These are phyloP conservation scores for Nipponacmea schrenckii DNA, from an alignment of 2,888 invertebrate species.

Conservation along the genomic window DNA sequence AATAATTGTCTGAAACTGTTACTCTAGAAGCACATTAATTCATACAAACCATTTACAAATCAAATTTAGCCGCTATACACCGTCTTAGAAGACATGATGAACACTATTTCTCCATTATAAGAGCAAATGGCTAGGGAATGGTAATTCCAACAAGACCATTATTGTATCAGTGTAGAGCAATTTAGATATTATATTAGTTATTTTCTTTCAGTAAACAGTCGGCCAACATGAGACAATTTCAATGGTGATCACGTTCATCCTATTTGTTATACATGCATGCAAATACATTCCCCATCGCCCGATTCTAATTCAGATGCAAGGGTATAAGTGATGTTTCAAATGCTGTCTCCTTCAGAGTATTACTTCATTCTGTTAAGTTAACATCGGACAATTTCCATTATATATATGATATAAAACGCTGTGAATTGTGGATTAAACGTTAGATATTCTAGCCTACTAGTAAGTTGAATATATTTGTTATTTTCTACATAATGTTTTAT, in stretches of 20 bases:
- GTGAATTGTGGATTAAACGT: no score
- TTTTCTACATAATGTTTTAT: no score
- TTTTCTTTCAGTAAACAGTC: slow-evolving; percentile 8
- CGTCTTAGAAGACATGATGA: neutral
- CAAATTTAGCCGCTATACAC: neutral
- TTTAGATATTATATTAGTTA: slow-evolving; percentile 8
- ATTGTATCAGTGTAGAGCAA: slow-evolving; percentile 6
- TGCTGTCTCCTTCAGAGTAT: slow-evolving; percentile 6
- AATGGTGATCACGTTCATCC: slow-evolving; percentile 7
- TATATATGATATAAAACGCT: no score
- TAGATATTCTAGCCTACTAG: no score
- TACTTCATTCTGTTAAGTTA: slow-evolving; percentile 2
- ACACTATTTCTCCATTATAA: neutral
- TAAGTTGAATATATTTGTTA: no score
- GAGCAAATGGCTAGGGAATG: slow-evolving; percentile 1
- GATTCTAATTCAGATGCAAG: slow-evolving; percentile 8
- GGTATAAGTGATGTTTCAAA: slow-evolving; percentile 9
- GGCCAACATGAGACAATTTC: slow-evolving; percentile 7
- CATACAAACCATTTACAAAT: slow-evolving; percentile 2
- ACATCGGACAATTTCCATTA: neutral
- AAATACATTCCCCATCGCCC: slow-evolving; percentile 4
- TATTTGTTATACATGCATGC: slow-evolving; percentile 9
- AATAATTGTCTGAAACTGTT: neutral
- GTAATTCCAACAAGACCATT: slow-evolving; percentile 2
- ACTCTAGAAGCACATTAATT: slow-evolving; percentile 1